A percentile compares a stretch with the other conserved stretches of the same genome.
Evolutionary conservation across 2,888 invertebrate species (phyloP).

Genomic region (Amphipoea oculea): DNA sequence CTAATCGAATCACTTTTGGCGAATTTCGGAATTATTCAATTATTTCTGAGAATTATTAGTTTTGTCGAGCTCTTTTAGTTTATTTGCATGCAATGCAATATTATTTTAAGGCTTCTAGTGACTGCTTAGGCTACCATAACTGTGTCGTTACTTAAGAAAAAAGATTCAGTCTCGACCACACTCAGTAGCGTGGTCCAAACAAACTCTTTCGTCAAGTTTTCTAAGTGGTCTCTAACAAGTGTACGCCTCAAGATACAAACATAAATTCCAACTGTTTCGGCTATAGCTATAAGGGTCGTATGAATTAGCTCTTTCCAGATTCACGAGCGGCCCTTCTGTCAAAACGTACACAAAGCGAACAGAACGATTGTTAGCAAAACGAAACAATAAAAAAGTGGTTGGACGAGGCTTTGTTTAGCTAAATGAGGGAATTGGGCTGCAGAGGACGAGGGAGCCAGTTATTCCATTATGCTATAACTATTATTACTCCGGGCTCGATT

Average conservation of each 20-base stretch:
- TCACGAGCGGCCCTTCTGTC: constrained; percentile 35
- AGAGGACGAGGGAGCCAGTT: constrained; percentile 45
- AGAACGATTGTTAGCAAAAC: constrained; percentile 52
- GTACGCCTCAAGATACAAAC: constrained; percentile 16
- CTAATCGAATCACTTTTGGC: not conserved
- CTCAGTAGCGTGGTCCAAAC: not conserved
- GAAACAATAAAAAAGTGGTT: constrained; percentile 66
- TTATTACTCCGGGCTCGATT: constrained; percentile 41
- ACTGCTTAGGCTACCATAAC: not conserved
- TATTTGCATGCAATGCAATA: constrained; percentile 6
- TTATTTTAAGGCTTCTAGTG: not conserved
- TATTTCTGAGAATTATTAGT: constrained; percentile 5
- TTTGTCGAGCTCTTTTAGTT: not conserved
- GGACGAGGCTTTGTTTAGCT: constrained; percentile 60
- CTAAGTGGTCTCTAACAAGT: constrained; percentile 22
- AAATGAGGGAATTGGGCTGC: constrained; percentile 62
- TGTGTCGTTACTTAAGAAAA: not conserved
- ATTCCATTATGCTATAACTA: constrained; percentile 36
- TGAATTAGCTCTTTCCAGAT: constrained; percentile 34
- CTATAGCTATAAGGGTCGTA: constrained; percentile 28
- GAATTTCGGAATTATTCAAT: constrained; percentile 19
- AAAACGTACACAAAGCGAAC: constrained; percentile 45
- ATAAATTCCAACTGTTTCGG: constrained; percentile 32
- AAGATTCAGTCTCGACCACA: not conserved
- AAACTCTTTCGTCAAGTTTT: not conserved